Percentiles rank a stretch among this genome's conserved stretches.
Conservation (phyloP, 2,888 invertebrate species). For the Podabrus alpinus region DNA sequence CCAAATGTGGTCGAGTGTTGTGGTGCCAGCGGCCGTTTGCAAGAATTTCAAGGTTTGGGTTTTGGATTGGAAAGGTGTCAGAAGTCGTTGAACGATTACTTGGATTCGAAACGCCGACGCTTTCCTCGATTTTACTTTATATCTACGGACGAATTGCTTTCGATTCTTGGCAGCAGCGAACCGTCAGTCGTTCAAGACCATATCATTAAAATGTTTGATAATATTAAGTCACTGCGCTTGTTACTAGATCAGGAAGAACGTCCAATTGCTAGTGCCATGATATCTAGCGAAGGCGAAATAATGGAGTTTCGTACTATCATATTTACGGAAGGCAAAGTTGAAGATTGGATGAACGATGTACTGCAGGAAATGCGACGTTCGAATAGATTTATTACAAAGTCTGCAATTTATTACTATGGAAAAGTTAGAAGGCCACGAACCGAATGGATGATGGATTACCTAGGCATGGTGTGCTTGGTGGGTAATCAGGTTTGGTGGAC, state of each 20-base stretch:
- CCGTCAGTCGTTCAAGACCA: conserved; percentile 87
- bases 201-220: conserved; percentile 96
- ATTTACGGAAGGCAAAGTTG: conserved; percentile 79
- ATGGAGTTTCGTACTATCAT: conserved; percentile 80
- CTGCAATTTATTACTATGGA: conserved; percentile 85
- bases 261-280: conserved; percentile 77
- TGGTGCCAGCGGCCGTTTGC: conserved; percentile 70
- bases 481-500: conserved; percentile 96
- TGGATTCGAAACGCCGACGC: conserved; percentile 83
- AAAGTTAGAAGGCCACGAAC: conserved; percentile 70
- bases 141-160: conserved; percentile 88
- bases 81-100: conserved; percentile 87
- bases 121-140: conserved; percentile 94
- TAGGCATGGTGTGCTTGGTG: conserved; percentile 67
- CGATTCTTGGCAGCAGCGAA: conserved; percentile 85
- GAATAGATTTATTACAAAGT: conserved; percentile 84
- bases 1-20: conserved; percentile 83
- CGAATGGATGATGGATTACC: conserved; percentile 88
- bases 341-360: conserved; percentile 90
- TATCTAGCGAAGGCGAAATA: conserved; percentile 85
- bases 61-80: conserved; percentile 84
- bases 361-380: conserved; percentile 82
- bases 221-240: conserved; percentile 76
- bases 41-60: conserved; percentile 75
- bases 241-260: conserved; percentile 68